Percentiles rank a stretch among this genome's conserved stretches.
Conservation (phyloP, 2,888 invertebrate genomes). For the Mycogona germanica region DNA sequence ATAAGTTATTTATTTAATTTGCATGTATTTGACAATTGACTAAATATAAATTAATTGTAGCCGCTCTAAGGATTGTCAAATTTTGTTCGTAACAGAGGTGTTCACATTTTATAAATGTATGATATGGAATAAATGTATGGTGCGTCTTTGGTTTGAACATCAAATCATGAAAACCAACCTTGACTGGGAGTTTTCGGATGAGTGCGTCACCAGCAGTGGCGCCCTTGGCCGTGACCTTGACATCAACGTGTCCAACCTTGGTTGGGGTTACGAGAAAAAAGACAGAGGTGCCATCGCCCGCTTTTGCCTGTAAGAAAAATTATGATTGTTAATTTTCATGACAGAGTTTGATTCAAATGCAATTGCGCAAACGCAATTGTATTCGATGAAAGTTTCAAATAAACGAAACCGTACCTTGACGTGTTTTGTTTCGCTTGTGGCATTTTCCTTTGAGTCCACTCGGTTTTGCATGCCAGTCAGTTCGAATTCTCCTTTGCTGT, state of each 20-base stretch:
- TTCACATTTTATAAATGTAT: not conserved
- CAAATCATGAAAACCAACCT: constrained; percentile 26
- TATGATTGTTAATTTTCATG: not conserved
- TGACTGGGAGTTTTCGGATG: constrained; percentile 34
- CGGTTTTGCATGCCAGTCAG: constrained; percentile 17
- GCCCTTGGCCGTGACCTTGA: constrained; percentile 34
- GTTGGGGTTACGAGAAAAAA: constrained; percentile 39
- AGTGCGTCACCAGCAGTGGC: constrained; percentile 38
- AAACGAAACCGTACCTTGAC: constrained; percentile 8
- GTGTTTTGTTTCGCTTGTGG: constrained; percentile 10
- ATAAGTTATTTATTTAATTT: no score
- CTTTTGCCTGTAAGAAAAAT: constrained; percentile 19
- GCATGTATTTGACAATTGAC: no score
- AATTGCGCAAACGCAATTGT: not conserved
- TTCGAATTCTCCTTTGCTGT: constrained; percentile 22
- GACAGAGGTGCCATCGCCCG: constrained; percentile 28
- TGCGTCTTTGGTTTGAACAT: not conserved
- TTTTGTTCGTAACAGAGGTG: no score
- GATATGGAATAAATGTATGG: not conserved
- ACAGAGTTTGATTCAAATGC: not conserved
- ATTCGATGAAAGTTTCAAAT: not conserved
- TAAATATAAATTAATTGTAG: no score
- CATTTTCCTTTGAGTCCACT: constrained; percentile 9
- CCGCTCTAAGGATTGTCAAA: no score
- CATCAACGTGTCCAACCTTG: constrained; percentile 35